A percentile compares a stretch with the other conserved stretches of the same genome.
Conservation (phyloP, 37 sponge, comb jelly and placozoan genomes). For the Chondrilla cf. caribensis region DNA sequence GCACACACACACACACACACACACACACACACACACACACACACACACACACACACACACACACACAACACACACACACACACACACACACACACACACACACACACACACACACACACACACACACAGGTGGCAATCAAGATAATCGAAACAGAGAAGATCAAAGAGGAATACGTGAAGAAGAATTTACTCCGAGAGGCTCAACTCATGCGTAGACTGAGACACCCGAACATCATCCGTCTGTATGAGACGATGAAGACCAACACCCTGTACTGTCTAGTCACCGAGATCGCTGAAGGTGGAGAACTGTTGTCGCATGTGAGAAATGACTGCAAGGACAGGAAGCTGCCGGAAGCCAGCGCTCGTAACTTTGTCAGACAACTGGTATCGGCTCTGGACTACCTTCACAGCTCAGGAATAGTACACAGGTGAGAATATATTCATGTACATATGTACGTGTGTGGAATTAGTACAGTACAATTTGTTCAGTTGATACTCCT, state of each 20-base stretch:
- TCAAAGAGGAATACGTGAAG: conserved; percentile 93
- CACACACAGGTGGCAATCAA: conserved; percentile 89
- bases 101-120: no score
- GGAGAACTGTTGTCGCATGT: conserved; percentile 90
- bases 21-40: no score
- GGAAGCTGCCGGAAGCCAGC: conserved; percentile 69
- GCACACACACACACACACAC: no score
- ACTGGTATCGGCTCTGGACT: conserved; percentile 86
- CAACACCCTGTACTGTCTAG: conserved; percentile 88
- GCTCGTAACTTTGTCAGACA: conserved; percentile 88
- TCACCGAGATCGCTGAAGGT: conserved; percentile 93
- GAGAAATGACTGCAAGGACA: conserved; percentile 80
- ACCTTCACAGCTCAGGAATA: conserved; percentile 82
- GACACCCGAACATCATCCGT: conserved; percentile 96
- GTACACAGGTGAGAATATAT: conserved; percentile 79
- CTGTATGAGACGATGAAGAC: conserved; percentile 98
- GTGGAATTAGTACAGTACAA: background rate
- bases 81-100: no score
- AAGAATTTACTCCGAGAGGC: conserved; percentile 94
- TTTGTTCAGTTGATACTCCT: no score
- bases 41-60: no score
- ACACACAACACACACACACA: no score
- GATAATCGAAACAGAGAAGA: conserved; percentile 93
- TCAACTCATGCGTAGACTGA: conserved; percentile 83
- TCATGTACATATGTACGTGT: background rate